Base-by-base conservation (phyloP, 2,797 vertebrate genomes). In the Atherinosoma microstoma region DNA sequence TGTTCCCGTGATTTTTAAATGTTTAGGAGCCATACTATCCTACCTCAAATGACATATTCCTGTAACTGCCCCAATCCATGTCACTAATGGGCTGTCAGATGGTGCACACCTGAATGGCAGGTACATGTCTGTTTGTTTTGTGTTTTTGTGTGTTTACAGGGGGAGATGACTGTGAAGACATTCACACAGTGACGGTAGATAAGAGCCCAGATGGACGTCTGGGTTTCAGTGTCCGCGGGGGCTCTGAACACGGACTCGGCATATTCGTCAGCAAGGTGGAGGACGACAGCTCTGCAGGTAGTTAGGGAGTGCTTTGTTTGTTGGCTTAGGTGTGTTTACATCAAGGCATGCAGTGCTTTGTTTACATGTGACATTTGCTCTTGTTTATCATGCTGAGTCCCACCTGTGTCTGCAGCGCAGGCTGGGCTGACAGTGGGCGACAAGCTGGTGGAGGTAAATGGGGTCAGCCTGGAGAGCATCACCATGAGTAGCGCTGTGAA, bases 251-350 rank as follows among this genome's bases (percentile, higher is more conserved):
- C 0, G 97, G 98, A 74, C 95, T 99, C 27, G 96, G 97, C 47
- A 96, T 99, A 92, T 99, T 99, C 9, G 97, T 99, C 92, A 99
- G 98, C 91, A 99, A 97, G 80, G 97, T 99, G 86, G 97, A 99
- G 71, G 96, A 97, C 8, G 94, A 96, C 84, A 98, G 98, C 70
- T 94, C 96, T 64, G 97, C 98, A 20, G 97, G 98, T 99, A 78
- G 75, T 75, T 29, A 80, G n/a, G 40, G 54, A 67, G 15, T 27
- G 22, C 58, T 67, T 56, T 75, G 53, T 54, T 29, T 54, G 53
- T 29, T 5, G 5, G 24, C 13, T 3, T 27, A 2, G 45, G 20
- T 68, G 24, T 63, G 45, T 61, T 57, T 74, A 62, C 49, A 62
- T 45, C 22, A 71, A 27, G 24, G 2, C 6, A 64, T 57, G 60